Evolutionary conservation across 2,888 invertebrate genomes (phyloP), one percentile per base, ranked within the genome.

Genomic region (Pristionchus entomophagus): DNA sequence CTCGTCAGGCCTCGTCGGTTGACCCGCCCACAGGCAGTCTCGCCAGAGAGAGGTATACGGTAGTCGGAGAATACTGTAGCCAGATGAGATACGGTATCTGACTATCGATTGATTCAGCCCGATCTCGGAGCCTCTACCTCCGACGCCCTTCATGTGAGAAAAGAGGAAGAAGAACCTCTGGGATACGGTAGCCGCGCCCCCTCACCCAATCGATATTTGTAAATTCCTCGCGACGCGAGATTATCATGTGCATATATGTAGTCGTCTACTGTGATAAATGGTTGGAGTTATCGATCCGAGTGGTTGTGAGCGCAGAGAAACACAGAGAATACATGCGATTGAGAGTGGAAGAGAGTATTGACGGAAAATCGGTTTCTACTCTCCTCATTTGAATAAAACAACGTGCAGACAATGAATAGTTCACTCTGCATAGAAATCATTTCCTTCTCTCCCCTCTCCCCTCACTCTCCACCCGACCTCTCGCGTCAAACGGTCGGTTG

Each of bases 251-350:
- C 26, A 73, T 41, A n/a, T n/a, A n/a, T 73, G 73, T 73, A 73
- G 73, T 73, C 73, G 73, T 73, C 41, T 69, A 38, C 38, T 38
- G 32, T 73, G 73, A 73, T 73, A 73, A 73, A 73, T 17, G 73
- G n/a, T 38, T 73, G 38, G 38, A 73, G 73, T 73, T 41, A 73
- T 41, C 41, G 41, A 32, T 32, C 32, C 26, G 14, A 1, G 14
- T 35, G 0, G 2, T 4, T 35, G 32, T 29, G 35, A 29, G 26
- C 29, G 5, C 51, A 51, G n/a, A n/a, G n/a, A n/a, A n/a, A n/a
- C n/a, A n/a, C n/a, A n/a, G n/a, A n/a, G n/a, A n/a, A n/a, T n/a
- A n/a, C n/a, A n/a, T n/a, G n/a, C n/a, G n/a, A n/a, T n/a, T n/a
- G n/a, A n/a, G n/a, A n/a, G n/a, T n/a, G n/a, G n/a, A n/a, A n/a